Percentiles rank a stretch among this genome's conserved stretches.
Conservation (phyloP, 2,797 vertebrate genomes). For the Erpetoichthys calabaricus region DNA sequence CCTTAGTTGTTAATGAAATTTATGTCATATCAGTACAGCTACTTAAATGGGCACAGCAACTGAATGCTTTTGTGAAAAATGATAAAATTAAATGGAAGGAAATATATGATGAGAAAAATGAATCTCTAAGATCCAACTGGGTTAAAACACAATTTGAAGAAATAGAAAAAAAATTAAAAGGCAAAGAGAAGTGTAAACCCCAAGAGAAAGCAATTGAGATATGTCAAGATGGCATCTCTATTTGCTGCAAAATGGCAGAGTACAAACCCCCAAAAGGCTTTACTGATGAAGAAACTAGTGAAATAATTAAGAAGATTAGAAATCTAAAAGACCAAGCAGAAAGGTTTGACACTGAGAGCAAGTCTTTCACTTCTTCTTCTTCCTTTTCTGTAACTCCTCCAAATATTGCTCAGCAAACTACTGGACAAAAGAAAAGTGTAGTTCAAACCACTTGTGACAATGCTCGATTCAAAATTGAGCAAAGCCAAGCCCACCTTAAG, state of each 20-base stretch:
- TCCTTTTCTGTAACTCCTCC: slow-evolving; percentile 5
- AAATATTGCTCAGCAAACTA: background rate
- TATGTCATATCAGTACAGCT: slow-evolving; percentile 1
- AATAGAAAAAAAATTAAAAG: background rate
- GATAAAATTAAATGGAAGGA: slow-evolving; percentile 12
- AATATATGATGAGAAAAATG: slow-evolving; percentile 9
- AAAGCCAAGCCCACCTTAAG: slow-evolving; percentile 5
- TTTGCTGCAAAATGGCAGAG: no score
- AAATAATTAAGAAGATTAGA: background rate
- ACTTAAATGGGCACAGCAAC: background rate
- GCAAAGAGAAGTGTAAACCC: no score
- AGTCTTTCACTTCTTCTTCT: background rate
- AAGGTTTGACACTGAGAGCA: background rate
- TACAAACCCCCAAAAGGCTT: no score
- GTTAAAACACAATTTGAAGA: background rate
- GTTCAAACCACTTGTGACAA: background rate
- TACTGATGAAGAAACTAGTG: no score
- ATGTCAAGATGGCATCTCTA: no score
- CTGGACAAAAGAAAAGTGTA: background rate
- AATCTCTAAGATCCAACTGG: background rate
- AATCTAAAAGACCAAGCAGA: background rate
- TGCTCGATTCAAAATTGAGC: slow-evolving; percentile 10
- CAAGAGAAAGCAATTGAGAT: no score
- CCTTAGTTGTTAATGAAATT: slow-evolving; percentile 1
- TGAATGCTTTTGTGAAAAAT: slow-evolving; percentile 1